A percentile compares a stretch with the other conserved stretches of the same genome.
phyloP scores from a whole-genome alignment of 2,888 invertebrate species.

The Tortrix viridana region DNA sequence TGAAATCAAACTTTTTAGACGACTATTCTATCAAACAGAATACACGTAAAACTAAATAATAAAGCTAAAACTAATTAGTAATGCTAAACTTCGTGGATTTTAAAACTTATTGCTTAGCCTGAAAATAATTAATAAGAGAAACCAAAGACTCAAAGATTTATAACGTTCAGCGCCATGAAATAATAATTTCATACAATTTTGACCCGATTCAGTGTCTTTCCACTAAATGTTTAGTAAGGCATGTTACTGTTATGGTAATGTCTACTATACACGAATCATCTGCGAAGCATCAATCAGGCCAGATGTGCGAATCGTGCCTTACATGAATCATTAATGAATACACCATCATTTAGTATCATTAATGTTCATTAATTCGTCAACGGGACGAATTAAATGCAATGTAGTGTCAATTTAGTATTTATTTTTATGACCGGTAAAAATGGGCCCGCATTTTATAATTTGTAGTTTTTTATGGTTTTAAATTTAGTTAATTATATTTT shows the following conservation, averaged over 20 bases:
- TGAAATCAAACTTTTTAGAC: too few species aligned
- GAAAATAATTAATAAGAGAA: too few species aligned
- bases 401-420: constrained; percentile 26
- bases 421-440: constrained; percentile 22
- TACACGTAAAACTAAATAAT: too few species aligned
- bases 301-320: constrained; percentile 18
- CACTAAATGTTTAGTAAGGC: background rate
- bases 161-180: too few species aligned
- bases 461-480: constrained; percentile 23
- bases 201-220: background rate
- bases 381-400: constrained; percentile 20
- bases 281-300: constrained; percentile 32
- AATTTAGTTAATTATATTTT: background rate
- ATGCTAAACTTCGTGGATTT: too few species aligned
- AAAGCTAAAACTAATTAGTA: too few species aligned
- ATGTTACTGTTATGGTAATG: constrained; percentile 21
- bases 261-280: constrained; percentile 27
- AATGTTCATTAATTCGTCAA: constrained; percentile 26
- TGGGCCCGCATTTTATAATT: constrained; percentile 29
- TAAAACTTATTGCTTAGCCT: too few species aligned
- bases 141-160: too few species aligned
- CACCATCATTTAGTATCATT: constrained; percentile 4
- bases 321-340: constrained; percentile 25
- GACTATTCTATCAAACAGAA: too few species aligned
- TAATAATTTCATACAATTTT: too few species aligned